Percentiles rank a stretch among this genome's conserved stretches.
Evolutionary conservation across 2,797 vertebrate genomes (phyloP).

Genomic region (Galagoides demidoff): DNA sequence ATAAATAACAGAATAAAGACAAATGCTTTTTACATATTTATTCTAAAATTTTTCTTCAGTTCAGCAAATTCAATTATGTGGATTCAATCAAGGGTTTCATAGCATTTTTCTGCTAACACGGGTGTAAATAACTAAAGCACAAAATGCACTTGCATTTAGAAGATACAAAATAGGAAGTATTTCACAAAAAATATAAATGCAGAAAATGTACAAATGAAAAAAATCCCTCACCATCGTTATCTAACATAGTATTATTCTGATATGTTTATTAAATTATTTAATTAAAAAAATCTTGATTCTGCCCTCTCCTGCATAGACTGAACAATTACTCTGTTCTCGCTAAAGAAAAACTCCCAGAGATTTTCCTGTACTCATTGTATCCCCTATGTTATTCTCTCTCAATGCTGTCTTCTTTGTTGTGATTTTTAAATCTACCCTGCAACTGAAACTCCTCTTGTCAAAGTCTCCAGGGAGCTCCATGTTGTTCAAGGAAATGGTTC

Average conservation of each 20-base stretch:
- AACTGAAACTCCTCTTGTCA: not conserved
- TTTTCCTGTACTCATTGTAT: fast-evolving
- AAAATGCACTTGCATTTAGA: not conserved
- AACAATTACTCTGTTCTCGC: not conserved
- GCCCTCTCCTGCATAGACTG: not conserved
- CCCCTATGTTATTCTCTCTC: not conserved
- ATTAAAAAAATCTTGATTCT: not conserved
- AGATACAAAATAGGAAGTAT: not conserved
- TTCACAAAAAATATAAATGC: not conserved
- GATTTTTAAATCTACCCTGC: not conserved
- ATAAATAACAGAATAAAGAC: not conserved
- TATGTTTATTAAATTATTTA: not conserved
- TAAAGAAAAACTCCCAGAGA: not conserved
- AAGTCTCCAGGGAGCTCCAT: not conserved
- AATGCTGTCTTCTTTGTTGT: not conserved
- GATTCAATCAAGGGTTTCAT: not conserved
- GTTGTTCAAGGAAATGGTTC: not conserved
- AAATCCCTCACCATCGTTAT: not conserved
- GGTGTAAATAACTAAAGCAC: not conserved
- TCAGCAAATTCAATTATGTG: not conserved
- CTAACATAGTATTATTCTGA: not conserved
- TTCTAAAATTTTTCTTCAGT: not conserved
- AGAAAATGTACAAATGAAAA: not conserved
- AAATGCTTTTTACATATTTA: not conserved
- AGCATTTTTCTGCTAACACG: not conserved